phyloP scores from a whole-genome alignment of 2,113 vertebrate genomes.

The Himantopus leucocephalus region DNA sequence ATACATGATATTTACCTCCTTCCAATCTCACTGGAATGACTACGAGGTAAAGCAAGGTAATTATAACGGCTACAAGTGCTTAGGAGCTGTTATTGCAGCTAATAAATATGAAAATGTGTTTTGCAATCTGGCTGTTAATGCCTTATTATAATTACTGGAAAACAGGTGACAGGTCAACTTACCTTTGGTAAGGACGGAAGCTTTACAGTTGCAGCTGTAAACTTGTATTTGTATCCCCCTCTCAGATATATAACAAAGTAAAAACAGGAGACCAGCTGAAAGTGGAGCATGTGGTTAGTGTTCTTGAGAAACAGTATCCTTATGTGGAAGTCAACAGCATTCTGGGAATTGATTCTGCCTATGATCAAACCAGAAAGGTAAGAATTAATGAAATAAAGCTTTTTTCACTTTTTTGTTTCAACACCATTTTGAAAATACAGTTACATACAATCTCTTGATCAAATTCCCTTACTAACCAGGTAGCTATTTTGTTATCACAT shows the following conservation, averaged over 20 bases:
- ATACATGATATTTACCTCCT: background rate
- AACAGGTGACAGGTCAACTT: background rate
- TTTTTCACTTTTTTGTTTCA: background rate
- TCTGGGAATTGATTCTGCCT: conserved; percentile 88
- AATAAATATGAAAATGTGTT: background rate
- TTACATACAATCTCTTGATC: background rate
- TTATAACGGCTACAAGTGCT: background rate
- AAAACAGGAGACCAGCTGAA: conserved; percentile 82
- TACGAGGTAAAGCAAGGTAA: background rate
- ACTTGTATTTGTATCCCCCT: background rate
- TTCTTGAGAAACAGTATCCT: conserved; percentile 91
- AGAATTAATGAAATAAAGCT: background rate
- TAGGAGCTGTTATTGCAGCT: background rate
- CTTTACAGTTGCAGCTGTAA: background rate
- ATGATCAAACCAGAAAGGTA: conserved; percentile 94
- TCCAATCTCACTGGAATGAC: background rate
- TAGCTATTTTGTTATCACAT: background rate
- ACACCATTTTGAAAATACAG: background rate
- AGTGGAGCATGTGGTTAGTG: conserved; percentile 87
- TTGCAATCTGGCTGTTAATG: background rate
- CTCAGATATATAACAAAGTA: conserved; percentile 89
- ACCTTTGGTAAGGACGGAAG: background rate
- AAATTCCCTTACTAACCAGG: background rate
- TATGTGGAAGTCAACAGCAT: conserved; percentile 90
- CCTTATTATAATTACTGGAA: background rate